Evolutionary conservation across 2,113 vertebrate species (phyloP), one percentile per base, ranked within the genome.

Genomic region (Candoia aspera): DNA sequence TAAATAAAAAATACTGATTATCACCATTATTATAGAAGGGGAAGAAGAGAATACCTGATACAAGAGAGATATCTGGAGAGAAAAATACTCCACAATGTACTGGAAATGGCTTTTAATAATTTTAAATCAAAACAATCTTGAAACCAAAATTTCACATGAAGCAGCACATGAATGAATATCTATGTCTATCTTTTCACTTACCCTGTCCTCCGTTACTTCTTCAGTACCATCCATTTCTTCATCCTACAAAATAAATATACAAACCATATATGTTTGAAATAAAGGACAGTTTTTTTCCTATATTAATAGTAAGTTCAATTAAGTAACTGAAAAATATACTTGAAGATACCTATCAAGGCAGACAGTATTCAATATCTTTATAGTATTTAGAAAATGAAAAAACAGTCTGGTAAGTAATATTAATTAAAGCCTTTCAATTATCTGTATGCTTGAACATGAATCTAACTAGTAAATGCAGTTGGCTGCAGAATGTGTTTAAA

Each of bases 151-250:
- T 10, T 29, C 3, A 13, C 37, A 17, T 9, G 33, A 85, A n/a
- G 79, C 8, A 0, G 37, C 13, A 85, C n/a, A 89, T n/a, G 62
- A 1, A 57, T 0, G 0, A 26, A 62, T 15, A 84, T 64, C 37
- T 73, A 0, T 26, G 42, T 42, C 33, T 0, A 2, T 15, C 11
- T 24, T 62, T 85, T 6, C 93, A 95, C 97, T 98, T 92, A 98
- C 98, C 96, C 93, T 92, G 10, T 91, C 84, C 64, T 96, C 93
- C 93, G 96, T 98, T 92, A 92, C 93, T 29, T 97, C 97, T 88
- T 97, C 97, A 0, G 95, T 96, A 84, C 90, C 97, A 93, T 97
- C 97, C 54, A 96, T 90, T 73, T 97, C 97, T 60, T 97, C 98
- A 15, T 96, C 97, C 98, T 98, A 93, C 93, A 88, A 90, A 91